phyloP scores from a whole-genome alignment of 2,797 vertebrate genomes.

The Sparidentex hasta region DNA sequence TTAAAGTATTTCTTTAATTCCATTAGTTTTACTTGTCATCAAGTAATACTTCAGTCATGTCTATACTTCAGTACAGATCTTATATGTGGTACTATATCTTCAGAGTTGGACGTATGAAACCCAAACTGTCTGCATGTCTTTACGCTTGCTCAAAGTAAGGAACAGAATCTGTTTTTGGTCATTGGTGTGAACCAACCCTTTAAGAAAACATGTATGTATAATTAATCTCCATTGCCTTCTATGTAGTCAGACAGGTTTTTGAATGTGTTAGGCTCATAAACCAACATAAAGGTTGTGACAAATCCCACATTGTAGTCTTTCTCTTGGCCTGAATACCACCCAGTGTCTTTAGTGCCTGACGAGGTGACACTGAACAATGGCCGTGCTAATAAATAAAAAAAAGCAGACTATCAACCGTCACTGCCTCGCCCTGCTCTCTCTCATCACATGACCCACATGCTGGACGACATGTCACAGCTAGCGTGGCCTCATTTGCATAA shows the following conservation, averaged over 20 bases:
- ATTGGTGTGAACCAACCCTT: background rate
- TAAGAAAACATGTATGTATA: constrained; percentile 3
- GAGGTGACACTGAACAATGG: constrained; percentile 78
- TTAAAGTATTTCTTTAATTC: no score
- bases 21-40: no score
- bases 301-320: constrained; percentile 62
- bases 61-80: no score
- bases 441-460: constrained; percentile 80
- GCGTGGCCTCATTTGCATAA: constrained; percentile 90
- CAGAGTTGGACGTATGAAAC: background rate
- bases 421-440: constrained; percentile 51
- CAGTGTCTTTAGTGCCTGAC: constrained; percentile 63
- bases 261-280: constrained; percentile 18
- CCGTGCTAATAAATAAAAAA: constrained; percentile 73
- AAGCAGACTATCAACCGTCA: constrained; percentile 78
- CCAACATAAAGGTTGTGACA: constrained; percentile 59
- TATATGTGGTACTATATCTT: background rate
- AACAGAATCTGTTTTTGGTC: background rate
- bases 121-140: background rate
- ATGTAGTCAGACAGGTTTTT: constrained; percentile 28
- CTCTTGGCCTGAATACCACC: constrained; percentile 52
- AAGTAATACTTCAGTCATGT: no score
- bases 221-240: constrained; percentile 26
- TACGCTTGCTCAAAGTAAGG: background rate
- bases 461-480: constrained; percentile 81